Conservation (phyloP, 2,888 invertebrate genomes). For the Nezara viridula region DNA sequence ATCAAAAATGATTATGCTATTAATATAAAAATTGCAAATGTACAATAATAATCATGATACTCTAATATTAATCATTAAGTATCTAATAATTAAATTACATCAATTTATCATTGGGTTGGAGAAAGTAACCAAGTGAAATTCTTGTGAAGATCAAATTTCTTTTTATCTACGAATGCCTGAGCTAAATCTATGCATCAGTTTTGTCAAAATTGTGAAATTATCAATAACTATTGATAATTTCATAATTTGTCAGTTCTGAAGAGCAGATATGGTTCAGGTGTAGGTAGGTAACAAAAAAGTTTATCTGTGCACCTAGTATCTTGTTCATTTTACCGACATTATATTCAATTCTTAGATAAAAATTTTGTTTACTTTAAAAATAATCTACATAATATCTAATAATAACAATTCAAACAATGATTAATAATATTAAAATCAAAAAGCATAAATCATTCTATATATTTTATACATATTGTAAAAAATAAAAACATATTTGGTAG, state of each 20-base stretch:
- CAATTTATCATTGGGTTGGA: background rate
- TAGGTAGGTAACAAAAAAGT: no score
- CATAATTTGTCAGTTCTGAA: no score
- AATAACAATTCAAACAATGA: background rate
- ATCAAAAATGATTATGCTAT: background rate
- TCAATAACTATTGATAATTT: no score
- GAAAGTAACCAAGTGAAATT: no score
- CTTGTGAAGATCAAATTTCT: no score
- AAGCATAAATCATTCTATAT: background rate
- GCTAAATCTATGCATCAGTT: no score
- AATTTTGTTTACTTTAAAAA: background rate
- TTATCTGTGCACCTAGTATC: no score
- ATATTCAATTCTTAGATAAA: background rate
- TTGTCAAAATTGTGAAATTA: no score
- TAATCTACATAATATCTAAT: background rate
- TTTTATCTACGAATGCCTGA: no score
- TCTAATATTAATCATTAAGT: background rate
- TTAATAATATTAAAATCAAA: background rate
- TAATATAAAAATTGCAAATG: slow-evolving; percentile 7
- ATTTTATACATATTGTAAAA: background rate
- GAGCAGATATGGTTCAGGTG: no score
- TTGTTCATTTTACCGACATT: no score
- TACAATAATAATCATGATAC: background rate
- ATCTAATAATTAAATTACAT: background rate
- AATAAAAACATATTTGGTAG: background rate